phyloP scores from a whole-genome alignment of 2,888 invertebrate genomes.

The Anarsia innoxiella region DNA sequence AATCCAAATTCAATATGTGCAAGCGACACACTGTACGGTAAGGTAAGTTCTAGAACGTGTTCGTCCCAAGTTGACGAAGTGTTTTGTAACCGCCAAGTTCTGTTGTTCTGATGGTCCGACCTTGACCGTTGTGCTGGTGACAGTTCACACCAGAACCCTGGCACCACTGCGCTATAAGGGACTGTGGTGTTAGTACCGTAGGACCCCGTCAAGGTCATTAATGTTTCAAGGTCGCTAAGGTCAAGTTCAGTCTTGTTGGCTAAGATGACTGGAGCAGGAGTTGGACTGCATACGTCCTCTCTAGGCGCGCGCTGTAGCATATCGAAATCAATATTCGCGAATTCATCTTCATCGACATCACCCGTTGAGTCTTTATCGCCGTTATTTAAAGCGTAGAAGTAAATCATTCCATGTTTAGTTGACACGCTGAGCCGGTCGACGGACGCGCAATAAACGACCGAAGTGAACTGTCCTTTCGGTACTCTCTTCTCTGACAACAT shows the following conservation, averaged over 20 bases:
- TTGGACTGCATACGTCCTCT: constrained; percentile 46
- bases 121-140: constrained; percentile 93
- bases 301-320: constrained; percentile 57
- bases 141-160: constrained; percentile 94
- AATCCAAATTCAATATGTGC: constrained; percentile 95
- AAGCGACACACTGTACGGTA: constrained; percentile 84
- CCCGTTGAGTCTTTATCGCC: constrained; percentile 82
- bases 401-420: constrained; percentile 85
- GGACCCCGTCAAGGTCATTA: constrained; percentile 85
- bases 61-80: constrained; percentile 95
- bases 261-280: constrained; percentile 52
- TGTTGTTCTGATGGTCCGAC: constrained; percentile 90
- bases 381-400: constrained; percentile 87
- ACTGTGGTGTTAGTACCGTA: constrained; percentile 75
- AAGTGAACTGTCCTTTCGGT: constrained; percentile 83
- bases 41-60: constrained; percentile 90
- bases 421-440: constrained; percentile 90
- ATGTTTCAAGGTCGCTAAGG: constrained; percentile 76
- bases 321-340: constrained; percentile 62
- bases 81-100: constrained; percentile 92
- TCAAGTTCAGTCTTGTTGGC: constrained; percentile 77
- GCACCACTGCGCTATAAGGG: constrained; percentile 89
- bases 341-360: constrained; percentile 82
- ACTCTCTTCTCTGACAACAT: constrained; percentile 80
- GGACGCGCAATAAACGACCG: constrained; percentile 90